Evolutionary conservation across 1,140 invertebrate species (phyloP).

Genomic region (Augochlora pura): DNA sequence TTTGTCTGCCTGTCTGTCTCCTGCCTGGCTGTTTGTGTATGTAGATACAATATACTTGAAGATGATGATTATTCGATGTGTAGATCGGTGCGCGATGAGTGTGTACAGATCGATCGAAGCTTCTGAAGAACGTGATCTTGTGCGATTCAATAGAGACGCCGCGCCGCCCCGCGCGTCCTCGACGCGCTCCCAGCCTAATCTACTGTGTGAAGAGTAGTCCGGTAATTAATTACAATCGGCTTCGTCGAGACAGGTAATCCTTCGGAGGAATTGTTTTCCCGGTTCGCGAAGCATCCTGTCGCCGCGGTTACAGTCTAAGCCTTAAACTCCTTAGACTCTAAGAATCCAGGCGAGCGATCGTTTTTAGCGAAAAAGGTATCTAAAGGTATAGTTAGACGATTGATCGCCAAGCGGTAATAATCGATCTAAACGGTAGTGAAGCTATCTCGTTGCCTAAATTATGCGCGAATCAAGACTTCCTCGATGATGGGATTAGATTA

Average conservation of each 20-base stretch:
- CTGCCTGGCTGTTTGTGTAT: neutral
- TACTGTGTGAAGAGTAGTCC: too few species aligned
- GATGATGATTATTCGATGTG: constrained; percentile 7
- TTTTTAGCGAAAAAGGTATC: too few species aligned
- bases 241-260: neutral
- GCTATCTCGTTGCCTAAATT: neutral
- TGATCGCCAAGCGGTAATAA: neutral
- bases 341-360: too few species aligned
- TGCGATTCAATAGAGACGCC: constrained; percentile 25
- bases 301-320: too few species aligned
- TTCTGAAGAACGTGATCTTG: constrained; percentile 9
- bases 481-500: neutral
- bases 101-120: neutral
- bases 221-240: neutral
- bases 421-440: neutral
- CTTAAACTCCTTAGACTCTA: too few species aligned
- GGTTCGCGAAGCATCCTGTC: too few species aligned
- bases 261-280: too few species aligned
- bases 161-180: too few species aligned
- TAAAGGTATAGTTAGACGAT: neutral
- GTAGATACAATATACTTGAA: constrained; percentile 3
- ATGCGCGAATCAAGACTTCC: neutral
- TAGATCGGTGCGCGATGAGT: neutral
- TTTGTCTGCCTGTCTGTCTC: too few species aligned
- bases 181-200: too few species aligned